Evolutionary conservation across 2,888 invertebrate species (phyloP).

Genomic region (Athalia cordata): DNA sequence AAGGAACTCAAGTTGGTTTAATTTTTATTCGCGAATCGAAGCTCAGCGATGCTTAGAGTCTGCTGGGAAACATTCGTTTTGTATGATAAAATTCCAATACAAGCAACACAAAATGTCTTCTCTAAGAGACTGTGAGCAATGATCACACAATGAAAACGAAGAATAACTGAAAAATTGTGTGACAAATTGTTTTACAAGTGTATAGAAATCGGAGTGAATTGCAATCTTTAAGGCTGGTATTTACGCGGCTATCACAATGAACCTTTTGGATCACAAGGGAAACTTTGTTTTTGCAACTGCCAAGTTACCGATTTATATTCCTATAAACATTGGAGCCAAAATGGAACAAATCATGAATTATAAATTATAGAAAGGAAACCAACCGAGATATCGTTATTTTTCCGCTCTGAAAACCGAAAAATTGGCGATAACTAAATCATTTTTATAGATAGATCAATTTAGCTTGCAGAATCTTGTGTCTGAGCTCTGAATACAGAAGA

Average conservation of each 20-base stretch:
- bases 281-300: constrained; percentile 52
- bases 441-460: no score
- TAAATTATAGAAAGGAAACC: neutral
- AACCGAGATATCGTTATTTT: no score
- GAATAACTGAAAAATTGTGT: constrained; percentile 2
- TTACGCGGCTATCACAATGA: constrained; percentile 35
- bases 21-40: constrained; percentile 36
- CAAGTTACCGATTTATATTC: constrained; percentile 61
- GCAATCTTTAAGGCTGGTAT: constrained; percentile 13
- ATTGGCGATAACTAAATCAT: no score
- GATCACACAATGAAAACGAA: neutral
- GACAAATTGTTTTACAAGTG: neutral
- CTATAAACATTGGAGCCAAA: constrained; percentile 65
- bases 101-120: constrained; percentile 6
- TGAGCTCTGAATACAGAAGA: no score
- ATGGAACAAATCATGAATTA: constrained; percentile 23
- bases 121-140: constrained; percentile 3
- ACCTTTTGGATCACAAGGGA: constrained; percentile 25
- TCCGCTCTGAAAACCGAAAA: no score
- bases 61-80: neutral
- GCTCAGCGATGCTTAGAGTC: neutral
- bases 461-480: no score
- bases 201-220: neutral
- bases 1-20: constrained; percentile 57
- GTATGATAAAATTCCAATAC: neutral